Evolutionary conservation across 2,113 vertebrate genomes (phyloP).

Genomic region (Hippopotamus amphibius): DNA sequence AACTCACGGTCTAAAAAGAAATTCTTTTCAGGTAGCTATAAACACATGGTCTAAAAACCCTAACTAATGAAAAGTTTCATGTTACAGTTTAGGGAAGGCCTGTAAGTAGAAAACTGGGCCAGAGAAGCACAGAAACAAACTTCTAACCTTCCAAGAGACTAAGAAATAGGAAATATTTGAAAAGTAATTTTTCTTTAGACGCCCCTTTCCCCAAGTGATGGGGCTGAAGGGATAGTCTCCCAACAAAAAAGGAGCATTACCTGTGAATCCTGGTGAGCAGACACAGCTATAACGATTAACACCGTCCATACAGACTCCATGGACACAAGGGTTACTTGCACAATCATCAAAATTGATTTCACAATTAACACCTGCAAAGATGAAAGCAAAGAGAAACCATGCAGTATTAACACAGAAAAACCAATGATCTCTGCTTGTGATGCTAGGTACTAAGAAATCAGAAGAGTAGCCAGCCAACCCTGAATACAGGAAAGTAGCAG

Average conservation of each 20-base stretch:
- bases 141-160: background rate
- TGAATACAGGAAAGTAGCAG: background rate
- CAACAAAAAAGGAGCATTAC: constrained; percentile 82
- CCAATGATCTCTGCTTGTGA: background rate
- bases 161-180: background rate
- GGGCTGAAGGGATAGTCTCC: background rate
- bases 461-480: background rate
- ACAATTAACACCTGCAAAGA: constrained; percentile 92
- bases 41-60: background rate
- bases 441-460: background rate
- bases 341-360: constrained; percentile 96
- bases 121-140: background rate
- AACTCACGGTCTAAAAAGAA: background rate
- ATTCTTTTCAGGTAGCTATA: constrained; percentile 4
- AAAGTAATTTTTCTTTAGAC: background rate
- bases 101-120: background rate
- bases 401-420: background rate
- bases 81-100: constrained; percentile 34
- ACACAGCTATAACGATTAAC: constrained; percentile 94
- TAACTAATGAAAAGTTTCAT: background rate
- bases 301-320: constrained; percentile 93
- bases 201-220: background rate
- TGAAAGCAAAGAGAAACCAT: background rate
- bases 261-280: constrained; percentile 94
- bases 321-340: constrained; percentile 92